Evolutionary conservation across 2,888 invertebrate genomes (phyloP).

Genomic region (Drosophila sordidula): DNA sequence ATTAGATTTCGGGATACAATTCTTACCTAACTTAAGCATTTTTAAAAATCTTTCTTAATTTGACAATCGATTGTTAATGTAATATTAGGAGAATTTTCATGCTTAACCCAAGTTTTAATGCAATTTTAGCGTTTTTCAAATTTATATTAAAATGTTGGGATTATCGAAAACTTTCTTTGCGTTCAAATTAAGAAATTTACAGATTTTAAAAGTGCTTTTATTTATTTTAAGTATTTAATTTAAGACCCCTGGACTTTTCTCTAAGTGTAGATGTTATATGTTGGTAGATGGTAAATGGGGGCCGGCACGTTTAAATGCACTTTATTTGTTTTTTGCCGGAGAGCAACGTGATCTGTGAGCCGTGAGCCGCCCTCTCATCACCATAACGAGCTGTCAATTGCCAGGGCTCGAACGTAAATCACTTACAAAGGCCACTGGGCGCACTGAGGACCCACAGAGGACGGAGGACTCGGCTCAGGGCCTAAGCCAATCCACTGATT

Average conservation of each 20-base stretch:
- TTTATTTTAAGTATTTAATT: not conserved
- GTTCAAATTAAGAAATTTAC: too few relatives aligned
- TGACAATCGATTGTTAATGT: too few relatives aligned
- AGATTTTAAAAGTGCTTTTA: not conserved
- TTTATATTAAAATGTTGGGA: too few relatives aligned
- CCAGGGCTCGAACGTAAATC: constrained; percentile 56
- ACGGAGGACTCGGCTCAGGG: constrained; percentile 9
- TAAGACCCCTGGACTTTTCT: not conserved
- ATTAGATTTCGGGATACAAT: too few relatives aligned
- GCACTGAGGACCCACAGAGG: constrained; percentile 2
- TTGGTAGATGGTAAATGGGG: constrained; percentile 17
- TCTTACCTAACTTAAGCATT: too few relatives aligned
- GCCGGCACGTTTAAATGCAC: constrained; percentile 63
- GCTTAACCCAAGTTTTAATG: too few relatives aligned
- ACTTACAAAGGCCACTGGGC: constrained; percentile 38
- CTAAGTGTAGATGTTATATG: constrained; percentile 3
- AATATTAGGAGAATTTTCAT: too few relatives aligned
- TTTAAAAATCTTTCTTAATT: too few relatives aligned
- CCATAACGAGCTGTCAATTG: constrained; percentile 65
- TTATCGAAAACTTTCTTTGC: too few relatives aligned
- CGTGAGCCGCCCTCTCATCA: constrained; percentile 57
- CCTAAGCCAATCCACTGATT: not conserved
- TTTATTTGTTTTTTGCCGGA: constrained; percentile 62
- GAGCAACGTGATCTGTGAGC: constrained; percentile 19
- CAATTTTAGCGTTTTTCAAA: too few relatives aligned